Evolutionary conservation across 2,113 vertebrate species (phyloP).

Genomic region (Cavia porcellus): DNA sequence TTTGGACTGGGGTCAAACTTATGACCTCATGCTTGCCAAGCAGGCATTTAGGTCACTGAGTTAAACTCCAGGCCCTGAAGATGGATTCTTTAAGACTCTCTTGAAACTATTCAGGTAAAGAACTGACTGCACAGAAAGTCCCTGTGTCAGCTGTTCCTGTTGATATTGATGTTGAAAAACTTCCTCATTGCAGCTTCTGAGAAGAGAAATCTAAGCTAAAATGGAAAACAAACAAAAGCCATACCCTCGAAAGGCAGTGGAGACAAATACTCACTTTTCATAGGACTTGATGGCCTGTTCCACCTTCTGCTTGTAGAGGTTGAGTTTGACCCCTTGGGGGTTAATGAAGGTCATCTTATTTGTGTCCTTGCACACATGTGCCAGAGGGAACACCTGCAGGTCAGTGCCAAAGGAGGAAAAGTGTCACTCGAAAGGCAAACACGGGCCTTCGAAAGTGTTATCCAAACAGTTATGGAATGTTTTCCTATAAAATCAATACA

Average conservation of each 20-base stretch:
- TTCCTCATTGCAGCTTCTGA: background rate
- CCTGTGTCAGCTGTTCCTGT: background rate
- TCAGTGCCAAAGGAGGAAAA: background rate
- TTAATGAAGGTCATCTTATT: conserved; percentile 87
- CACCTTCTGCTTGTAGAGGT: conserved; percentile 88
- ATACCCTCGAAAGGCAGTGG: no score
- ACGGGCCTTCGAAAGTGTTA: rapidly evolving
- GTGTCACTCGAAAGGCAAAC: background rate
- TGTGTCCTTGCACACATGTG: conserved; percentile 82
- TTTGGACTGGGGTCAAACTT: no score
- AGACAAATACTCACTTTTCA: conserved; percentile 87
- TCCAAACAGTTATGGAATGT: no score
- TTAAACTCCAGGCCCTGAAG: background rate
- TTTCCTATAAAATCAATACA: background rate
- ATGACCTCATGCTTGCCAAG: no score
- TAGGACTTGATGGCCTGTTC: conserved; percentile 87
- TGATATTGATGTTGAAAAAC: background rate
- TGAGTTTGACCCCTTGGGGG: conserved; percentile 89
- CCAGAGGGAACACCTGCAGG: conserved; percentile 86
- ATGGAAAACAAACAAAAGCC: background rate
- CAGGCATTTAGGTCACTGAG: no score
- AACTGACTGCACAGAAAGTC: background rate
- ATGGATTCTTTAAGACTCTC: background rate
- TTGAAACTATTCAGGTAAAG: background rate
- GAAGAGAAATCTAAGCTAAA: background rate